Percentiles rank a stretch among this genome's conserved stretches.
Evolutionary conservation across 2,113 vertebrate genomes (phyloP).

Genomic region (Falco punctatus): DNA sequence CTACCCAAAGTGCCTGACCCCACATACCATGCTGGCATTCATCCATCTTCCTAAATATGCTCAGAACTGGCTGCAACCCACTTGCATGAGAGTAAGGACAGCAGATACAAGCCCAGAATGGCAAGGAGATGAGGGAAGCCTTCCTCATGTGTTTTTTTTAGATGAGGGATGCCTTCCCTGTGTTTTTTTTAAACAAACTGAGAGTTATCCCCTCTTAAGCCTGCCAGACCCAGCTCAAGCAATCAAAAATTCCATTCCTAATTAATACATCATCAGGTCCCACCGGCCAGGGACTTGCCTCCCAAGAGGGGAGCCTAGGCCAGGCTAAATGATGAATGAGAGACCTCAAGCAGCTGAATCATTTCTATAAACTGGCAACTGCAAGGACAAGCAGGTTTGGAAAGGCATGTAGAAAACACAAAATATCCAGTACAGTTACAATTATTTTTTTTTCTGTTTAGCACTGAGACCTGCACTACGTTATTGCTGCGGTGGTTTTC

Average conservation of each 20-base stretch:
- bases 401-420: background rate
- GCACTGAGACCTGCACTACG: background rate
- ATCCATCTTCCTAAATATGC: background rate
- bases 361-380: slow-evolving; percentile 15
- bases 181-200: background rate
- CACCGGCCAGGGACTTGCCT: background rate
- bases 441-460: background rate
- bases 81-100: background rate
- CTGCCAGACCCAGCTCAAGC: background rate
- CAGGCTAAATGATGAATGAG: slow-evolving; percentile 20
- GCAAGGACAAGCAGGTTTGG: background rate
- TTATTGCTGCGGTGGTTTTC: background rate
- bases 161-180: background rate
- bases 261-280: slow-evolving; percentile 35
- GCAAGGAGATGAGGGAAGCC: background rate
- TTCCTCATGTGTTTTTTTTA: background rate
- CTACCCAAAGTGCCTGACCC: background rate
- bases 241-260: slow-evolving; percentile 32
- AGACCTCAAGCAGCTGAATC: slow-evolving; percentile 2
- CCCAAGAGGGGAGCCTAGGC: background rate
- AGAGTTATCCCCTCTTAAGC: background rate
- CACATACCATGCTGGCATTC: background rate
- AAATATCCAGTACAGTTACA: background rate
- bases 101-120: background rate
- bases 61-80: background rate